Percentiles rank a stretch among this genome's conserved stretches.
Conservation (phyloP, 2,113 vertebrate species). For the Leucopternis melanops region DNA sequence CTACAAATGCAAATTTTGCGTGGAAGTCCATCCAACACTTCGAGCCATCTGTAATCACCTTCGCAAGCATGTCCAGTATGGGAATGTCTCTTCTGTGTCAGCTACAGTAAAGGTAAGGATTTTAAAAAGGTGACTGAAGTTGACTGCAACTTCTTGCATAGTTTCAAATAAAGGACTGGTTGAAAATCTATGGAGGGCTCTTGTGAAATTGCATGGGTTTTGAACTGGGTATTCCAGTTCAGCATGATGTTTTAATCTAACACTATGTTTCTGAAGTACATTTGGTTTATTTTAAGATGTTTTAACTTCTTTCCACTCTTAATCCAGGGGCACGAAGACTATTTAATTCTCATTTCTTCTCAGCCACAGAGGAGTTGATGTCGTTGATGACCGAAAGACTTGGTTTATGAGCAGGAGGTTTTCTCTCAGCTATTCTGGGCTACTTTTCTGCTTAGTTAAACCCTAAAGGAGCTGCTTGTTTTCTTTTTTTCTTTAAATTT, state of each 20-base stretch:
- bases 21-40: constrained; percentile 93
- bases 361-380: constrained; percentile 23
- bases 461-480: not conserved
- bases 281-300: constrained; percentile 6
- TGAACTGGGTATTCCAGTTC: not conserved
- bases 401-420: constrained; percentile 9
- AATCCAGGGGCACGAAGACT: constrained; percentile 9
- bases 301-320: constrained; percentile 45
- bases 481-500: not conserved
- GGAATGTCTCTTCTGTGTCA: constrained; percentile 84
- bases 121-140: not conserved
- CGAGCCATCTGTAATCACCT: constrained; percentile 98
- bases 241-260: not conserved
- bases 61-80: constrained; percentile 94
- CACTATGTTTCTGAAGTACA: not conserved
- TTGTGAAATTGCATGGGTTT: not conserved
- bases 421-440: not conserved
- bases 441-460: not conserved
- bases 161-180: not conserved
- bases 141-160: not conserved
- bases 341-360: constrained; percentile 34
- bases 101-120: constrained; percentile 75
- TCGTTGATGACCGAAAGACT: not conserved
- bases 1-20: constrained; percentile 96
- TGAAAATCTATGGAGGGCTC: not conserved